Base-by-base conservation (phyloP, 1,140 invertebrate genomes). In the Ceratina australensis region DNA sequence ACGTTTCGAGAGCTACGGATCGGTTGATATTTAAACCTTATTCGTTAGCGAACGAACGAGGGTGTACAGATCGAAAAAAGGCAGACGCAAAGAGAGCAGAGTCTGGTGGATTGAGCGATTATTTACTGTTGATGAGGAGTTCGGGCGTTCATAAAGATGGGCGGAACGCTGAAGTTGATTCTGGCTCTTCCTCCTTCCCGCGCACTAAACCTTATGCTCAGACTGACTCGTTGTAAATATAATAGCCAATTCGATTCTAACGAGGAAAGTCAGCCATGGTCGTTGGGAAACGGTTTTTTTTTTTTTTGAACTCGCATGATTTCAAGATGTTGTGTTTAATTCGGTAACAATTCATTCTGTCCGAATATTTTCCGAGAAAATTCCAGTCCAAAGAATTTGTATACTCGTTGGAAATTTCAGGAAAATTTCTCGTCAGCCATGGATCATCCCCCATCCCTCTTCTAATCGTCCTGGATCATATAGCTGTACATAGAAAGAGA, bases 61-160 rank as follows among this genome's bases (percentile, higher is more conserved):
- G 26, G 12, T 33, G 18, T 1, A 18, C 5, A 18, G 75, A 49
- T 20, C 78, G 18, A 24, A 79, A 56, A 16, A 56, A 61, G 28
- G n/a, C 26, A 81, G 18, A 56, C 52, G 22, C 24, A 15, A 82
- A 67, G n/a, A 67, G 22, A 22, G 83, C 82, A 42, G 79, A 86
- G 16, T 75, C 82, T 1, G 84, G 79, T 18, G 90, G 89, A 28
- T 64, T 91, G 24, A 85, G 82, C 26, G 89, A 90, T 68, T 92
- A 92, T 69, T 78, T 91, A 42, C 78, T 87, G 24, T 89, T 87
- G 20, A 73, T 90, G n/a, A 84, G 83, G 18, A 84, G 83, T 0
- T 75, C 85, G 12, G 86, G 84, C 71, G 63, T 78, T 26, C 79
- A 71, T 0, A 83, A 67, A 64, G 16, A 57, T 28, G 24, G 33